These are phyloP conservation scores for Carcharodon carcharias DNA, from an alignment of 2,797 vertebrate genomes.

Conservation along the genomic window DNA sequence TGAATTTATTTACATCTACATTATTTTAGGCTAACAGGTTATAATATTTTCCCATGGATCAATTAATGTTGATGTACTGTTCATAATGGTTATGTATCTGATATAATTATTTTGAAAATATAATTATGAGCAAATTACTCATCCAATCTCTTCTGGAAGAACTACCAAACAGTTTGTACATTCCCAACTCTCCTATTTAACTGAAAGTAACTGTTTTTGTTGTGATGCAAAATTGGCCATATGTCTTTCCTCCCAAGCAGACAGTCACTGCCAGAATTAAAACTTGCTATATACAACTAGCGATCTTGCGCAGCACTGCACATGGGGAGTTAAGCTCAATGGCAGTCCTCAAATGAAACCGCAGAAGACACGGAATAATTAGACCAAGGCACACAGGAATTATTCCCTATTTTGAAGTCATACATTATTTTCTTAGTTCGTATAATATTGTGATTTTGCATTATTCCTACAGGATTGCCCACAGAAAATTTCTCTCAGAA, in stretches of 20 bases:
- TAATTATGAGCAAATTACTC: neutral
- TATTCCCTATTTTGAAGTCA: neutral
- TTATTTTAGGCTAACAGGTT: neutral
- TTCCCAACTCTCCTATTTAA: neutral
- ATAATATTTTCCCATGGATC: neutral
- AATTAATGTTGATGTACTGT: neutral
- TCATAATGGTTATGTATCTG: neutral
- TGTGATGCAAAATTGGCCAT: neutral
- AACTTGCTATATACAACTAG: neutral
- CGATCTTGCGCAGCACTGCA: neutral
- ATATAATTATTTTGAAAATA: neutral
- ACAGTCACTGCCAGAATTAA: neutral
- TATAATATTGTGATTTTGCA: neutral
- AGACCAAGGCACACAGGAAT: neutral
- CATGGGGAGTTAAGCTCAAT: neutral
- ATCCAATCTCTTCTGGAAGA: neutral
- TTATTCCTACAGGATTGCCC: neutral
- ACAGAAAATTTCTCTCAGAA: neutral
- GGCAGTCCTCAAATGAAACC: neutral
- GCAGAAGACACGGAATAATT: neutral
- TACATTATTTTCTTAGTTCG: neutral
- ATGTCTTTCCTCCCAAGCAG: neutral
- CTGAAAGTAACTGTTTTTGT: neutral
- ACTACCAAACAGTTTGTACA: neutral
- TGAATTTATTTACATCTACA: neutral